These are phyloP conservation scores for Atlantisia rogersi DNA, from an alignment of 2,113 vertebrate genomes.

Conservation along the genomic window DNA sequence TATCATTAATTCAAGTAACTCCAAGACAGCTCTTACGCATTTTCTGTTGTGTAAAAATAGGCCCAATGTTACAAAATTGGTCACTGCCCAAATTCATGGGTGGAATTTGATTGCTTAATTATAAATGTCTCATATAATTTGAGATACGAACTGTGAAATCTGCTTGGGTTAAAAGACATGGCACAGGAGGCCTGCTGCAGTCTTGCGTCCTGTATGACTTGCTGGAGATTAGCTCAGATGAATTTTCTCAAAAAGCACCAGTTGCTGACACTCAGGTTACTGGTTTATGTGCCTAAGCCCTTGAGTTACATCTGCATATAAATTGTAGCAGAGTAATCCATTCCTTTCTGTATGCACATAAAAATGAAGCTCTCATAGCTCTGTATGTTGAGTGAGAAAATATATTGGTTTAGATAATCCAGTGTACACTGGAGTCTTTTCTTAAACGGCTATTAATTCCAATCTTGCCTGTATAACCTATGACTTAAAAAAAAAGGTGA, in stretches of 20 bases:
- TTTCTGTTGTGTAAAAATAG: neutral
- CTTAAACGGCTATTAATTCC: neutral
- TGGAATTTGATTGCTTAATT: neutral
- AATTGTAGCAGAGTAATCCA: neutral
- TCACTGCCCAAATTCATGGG: neutral
- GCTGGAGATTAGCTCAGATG: neutral
- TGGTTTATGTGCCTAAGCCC: neutral
- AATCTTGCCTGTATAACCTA: neutral
- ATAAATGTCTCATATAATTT: neutral
- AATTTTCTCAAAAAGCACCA: neutral
- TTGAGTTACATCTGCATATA: neutral
- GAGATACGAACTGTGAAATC: neutral
- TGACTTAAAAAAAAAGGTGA: neutral
- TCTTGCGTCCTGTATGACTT: neutral
- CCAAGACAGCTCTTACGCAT: neutral
- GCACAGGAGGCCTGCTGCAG: neutral
- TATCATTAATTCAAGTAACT: neutral
- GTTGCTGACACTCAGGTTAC: neutral
- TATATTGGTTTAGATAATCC: neutral
- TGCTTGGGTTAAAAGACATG: neutral
- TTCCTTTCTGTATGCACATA: neutral
- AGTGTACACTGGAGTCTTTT: neutral
- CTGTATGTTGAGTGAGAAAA: neutral
- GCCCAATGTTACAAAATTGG: neutral
- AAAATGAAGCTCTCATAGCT: neutral